Percentiles rank a stretch among this genome's conserved stretches.
These are phyloP conservation scores for Papilio elwesi DNA, from an alignment of 2,888 invertebrate genomes.

Conservation along the genomic window DNA sequence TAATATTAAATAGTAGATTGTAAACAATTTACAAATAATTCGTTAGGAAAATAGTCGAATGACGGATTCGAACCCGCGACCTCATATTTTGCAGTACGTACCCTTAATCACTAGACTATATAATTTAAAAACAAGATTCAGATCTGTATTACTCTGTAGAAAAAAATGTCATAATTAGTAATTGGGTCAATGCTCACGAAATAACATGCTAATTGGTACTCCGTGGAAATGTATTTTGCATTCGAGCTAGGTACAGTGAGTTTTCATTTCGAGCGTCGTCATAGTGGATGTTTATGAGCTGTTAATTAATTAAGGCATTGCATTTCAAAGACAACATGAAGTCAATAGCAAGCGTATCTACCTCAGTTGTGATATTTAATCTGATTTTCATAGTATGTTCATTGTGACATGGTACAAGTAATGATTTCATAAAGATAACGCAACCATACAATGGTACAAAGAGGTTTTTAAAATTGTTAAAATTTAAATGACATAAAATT, in stretches of 20 bases:
- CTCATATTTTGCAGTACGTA: no score
- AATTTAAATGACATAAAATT: no score
- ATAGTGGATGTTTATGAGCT: not conserved
- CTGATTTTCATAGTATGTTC: not conserved
- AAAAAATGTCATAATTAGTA: not conserved
- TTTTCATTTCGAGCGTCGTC: not conserved
- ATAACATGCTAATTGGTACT: not conserved
- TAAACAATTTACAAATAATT: no score
- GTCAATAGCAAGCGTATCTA: conserved; percentile 10
- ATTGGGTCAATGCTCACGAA: conserved; percentile 4
- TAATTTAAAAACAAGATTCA: not conserved
- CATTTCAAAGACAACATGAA: no score
- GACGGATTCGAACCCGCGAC: no score
- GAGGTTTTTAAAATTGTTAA: no score
- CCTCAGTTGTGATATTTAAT: not conserved
- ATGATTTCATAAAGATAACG: not conserved
- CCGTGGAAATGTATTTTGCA: not conserved
- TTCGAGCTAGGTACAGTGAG: not conserved
- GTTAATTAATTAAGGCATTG: conserved; percentile 16
- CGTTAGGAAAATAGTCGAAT: no score
- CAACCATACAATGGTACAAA: no score
- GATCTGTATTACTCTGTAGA: not conserved
- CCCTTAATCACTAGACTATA: no score
- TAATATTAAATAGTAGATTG: no score
- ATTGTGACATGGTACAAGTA: no score